Conservation (phyloP, 30 jellyfish, hydroid and myxozoan species). For the Hydra vulgaris region DNA sequence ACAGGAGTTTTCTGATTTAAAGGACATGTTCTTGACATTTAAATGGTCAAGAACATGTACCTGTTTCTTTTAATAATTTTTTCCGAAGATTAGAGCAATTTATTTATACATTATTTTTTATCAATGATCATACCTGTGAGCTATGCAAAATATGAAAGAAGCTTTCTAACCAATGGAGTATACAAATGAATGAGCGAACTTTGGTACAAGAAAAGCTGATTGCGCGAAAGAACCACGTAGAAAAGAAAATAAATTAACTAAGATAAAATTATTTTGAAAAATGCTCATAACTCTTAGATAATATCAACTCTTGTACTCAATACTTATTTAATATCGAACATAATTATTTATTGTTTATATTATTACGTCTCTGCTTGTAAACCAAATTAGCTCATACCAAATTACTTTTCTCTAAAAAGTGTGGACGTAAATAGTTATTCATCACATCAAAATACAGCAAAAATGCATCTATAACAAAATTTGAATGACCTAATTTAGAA, state of each 20-base stretch:
- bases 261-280: neutral
- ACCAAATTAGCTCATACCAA: neutral
- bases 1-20: neutral
- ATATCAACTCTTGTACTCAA: neutral
- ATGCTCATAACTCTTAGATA: neutral
- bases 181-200: neutral
- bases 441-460: neutral
- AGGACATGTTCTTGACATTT: neutral
- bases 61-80: neutral
- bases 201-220: neutral
- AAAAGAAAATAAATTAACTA: neutral
- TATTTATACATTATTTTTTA: neutral
- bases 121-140: neutral
- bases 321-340: neutral
- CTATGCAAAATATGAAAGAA: neutral
- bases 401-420: neutral
- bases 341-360: neutral
- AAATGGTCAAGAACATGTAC: neutral
- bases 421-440: neutral
- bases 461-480: neutral
- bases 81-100: neutral
- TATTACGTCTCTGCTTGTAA: neutral
- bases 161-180: neutral
- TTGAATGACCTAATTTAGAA: no score
- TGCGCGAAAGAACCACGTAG: neutral